Base-by-base conservation (phyloP, 2,888 invertebrate genomes). In the Aporophyla lueneburgensis region DNA sequence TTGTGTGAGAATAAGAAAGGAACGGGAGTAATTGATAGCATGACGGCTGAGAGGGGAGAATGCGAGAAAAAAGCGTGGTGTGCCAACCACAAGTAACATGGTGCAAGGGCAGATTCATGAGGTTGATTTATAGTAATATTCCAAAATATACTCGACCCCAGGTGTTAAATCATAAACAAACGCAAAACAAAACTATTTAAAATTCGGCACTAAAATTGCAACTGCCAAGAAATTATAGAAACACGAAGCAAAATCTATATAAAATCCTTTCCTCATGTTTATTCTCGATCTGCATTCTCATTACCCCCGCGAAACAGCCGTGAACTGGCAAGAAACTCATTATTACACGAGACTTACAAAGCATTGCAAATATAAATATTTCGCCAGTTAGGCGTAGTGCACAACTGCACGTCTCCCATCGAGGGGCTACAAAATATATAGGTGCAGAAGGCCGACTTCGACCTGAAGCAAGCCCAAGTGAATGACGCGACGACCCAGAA, bases 341-440 rank as follows among this genome's bases (percentile, higher is more conserved):
- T 68, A 82, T 82, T 71, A 82, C 56, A 10, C 10, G 65, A 53
- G 62, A 69, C 68, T 74, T 74, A 69, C 71, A 69, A 78, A 82
- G 69, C 61, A 74, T 74, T 71, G 82, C 65, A 69, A 74, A 71
- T 74, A 66, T 82, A 82, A 82, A 82, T 82, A 78, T 78, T 81
- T 74, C 21, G 27, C 33, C 58, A 53, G 72, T 62, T 73, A 76
- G 46, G 61, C 62, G 46, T 59, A 63, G 54, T 80, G 67, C 72
- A 75, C 61, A 73, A 69, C 66, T 74, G 75, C 75, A 80, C 49
- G 65, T 66, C 56, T 77, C 19, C 2, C 10, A 56, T 4, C 0
- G 12, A 53, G 58, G 7, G n/a, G 12, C 5, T 16, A 62, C 27
- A 27, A 9, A 56, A 9, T 61, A 63, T 14, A 33, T 49, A 19